Conservation (phyloP, 2,797 vertebrate genomes). For the Lepilemur septentrionalis region DNA sequence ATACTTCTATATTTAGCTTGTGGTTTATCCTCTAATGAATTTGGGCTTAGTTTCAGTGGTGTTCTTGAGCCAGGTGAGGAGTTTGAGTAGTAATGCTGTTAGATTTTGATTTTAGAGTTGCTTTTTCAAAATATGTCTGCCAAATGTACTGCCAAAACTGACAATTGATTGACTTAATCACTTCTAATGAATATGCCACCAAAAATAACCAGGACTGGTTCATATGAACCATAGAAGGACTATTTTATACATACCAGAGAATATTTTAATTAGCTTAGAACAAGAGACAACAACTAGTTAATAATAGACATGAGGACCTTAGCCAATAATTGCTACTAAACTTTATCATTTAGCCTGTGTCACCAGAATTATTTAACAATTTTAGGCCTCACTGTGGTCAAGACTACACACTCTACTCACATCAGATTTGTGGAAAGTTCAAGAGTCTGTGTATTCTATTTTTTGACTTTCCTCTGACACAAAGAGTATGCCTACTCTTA, state of each 20-base stretch:
- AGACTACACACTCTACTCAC: background rate
- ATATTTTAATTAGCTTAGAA: constrained; percentile 4
- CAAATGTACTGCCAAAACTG: background rate
- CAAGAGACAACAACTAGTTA: background rate
- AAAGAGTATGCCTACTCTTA: background rate
- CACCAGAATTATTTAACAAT: background rate
- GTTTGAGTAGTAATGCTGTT: background rate
- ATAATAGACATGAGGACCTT: background rate
- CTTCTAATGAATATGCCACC: background rate
- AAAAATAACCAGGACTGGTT: background rate
- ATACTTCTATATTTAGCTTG: background rate
- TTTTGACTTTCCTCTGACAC: background rate
- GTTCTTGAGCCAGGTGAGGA: background rate
- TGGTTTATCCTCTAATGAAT: background rate
- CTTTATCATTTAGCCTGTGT: background rate
- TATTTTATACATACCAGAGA: background rate
- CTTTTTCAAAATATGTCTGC: constrained; percentile 11
- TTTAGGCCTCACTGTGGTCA: background rate
- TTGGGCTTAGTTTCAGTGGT: background rate
- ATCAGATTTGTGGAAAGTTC: background rate
- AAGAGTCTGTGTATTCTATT: background rate
- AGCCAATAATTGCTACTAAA: background rate
- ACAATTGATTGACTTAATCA: background rate
- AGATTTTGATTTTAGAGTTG: background rate
- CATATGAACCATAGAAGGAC: background rate